These are phyloP conservation scores for Chydorus sphaericus DNA, from an alignment of 2,888 invertebrate species.

Conservation along the genomic window DNA sequence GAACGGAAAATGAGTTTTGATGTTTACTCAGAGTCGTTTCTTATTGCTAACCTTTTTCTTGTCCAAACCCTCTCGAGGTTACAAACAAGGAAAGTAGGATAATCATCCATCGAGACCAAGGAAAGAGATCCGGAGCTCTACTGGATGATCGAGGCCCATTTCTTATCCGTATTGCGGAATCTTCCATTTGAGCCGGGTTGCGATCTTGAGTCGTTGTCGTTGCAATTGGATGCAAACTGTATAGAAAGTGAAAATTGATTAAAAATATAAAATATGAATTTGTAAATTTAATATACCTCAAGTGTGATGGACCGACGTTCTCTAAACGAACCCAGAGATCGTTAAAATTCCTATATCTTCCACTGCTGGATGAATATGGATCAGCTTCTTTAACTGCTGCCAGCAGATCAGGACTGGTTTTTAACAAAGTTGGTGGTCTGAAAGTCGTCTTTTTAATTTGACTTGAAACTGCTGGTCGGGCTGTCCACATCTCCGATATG, in stretches of 20 bases:
- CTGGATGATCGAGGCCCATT: no score
- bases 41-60: no score
- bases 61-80: no score
- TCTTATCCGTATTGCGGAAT: no score
- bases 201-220: no score
- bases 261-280: not conserved
- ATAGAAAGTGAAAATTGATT: not conserved
- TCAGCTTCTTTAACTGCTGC: not conserved
- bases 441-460: not conserved
- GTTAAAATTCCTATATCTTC: conserved; percentile 13
- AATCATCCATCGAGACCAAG: no score
- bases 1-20: no score
- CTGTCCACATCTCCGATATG: not conserved
- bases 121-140: no score
- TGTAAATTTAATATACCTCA: not conserved
- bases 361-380: not conserved
- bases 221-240: no score
- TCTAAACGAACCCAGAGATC: conserved; percentile 16
- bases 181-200: no score
- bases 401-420: not conserved
- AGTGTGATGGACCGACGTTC: not conserved
- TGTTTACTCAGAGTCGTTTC: no score
- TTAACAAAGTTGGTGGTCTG: conserved; percentile 1
- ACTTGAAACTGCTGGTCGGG: not conserved
- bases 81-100: no score